These are phyloP conservation scores for Nixonia krombeini DNA, from an alignment of 1,140 invertebrate genomes.

Conservation along the genomic window DNA sequence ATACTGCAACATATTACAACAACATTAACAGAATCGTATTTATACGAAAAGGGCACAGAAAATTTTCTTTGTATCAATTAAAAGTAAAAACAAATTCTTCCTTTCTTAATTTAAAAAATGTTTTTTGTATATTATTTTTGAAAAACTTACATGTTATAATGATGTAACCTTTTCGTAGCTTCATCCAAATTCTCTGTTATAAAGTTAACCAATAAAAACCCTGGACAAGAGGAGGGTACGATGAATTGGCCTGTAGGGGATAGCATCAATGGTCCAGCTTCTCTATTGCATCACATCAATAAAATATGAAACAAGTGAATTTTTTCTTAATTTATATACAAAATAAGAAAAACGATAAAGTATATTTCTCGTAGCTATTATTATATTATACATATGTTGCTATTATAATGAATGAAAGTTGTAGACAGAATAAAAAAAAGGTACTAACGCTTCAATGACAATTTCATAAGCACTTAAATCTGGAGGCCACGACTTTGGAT, in stretches of 20 bases:
- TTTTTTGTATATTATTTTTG: constrained; percentile 6
- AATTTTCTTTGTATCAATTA: not conserved
- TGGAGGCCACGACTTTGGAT: constrained; percentile 81
- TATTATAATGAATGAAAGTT: no score
- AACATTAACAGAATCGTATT: no score
- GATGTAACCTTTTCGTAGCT: constrained; percentile 78
- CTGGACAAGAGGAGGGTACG: constrained; percentile 90
- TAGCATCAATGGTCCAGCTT: constrained; percentile 92
- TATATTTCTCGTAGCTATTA: no score
- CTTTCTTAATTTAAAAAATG: not conserved
- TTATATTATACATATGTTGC: no score
- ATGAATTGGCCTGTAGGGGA: constrained; percentile 94
- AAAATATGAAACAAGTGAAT: constrained; percentile 9
- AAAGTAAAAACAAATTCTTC: no score
- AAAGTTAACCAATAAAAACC: constrained; percentile 86
- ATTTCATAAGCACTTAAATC: constrained; percentile 83
- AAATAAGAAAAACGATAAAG: constrained; percentile 15
- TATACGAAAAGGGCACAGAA: constrained; percentile 1
- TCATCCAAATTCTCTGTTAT: constrained; percentile 83
- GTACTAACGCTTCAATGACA: constrained; percentile 91
- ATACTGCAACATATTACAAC: constrained; percentile 79
- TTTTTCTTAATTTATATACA: no score
- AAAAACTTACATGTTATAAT: constrained; percentile 81
- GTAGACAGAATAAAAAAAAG: no score
- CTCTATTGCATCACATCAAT: constrained; percentile 73